Evolutionary conservation across 2,113 vertebrate species (phyloP).

Genomic region (Oryzias curvinotus): DNA sequence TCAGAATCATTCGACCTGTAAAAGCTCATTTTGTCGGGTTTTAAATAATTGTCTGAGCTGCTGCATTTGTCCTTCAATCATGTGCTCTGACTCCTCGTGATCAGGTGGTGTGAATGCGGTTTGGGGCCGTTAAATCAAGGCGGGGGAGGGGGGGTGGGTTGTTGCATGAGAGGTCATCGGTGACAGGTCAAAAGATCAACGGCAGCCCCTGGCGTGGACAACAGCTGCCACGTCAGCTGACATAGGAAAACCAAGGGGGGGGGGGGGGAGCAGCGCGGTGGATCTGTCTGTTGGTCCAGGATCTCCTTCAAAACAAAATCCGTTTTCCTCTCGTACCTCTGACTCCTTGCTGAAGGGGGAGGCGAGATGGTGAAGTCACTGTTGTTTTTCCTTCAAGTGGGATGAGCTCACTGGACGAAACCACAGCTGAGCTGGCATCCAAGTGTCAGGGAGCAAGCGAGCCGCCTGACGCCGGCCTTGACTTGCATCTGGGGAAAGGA

Average conservation of each 20-base stretch:
- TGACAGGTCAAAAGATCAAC: slow-evolving; percentile 59
- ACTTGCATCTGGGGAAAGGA: slow-evolving; percentile 51
- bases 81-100: background rate
- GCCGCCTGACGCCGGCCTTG: slow-evolving; percentile 18
- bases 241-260: slow-evolving; percentile 7
- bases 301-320: slow-evolving; percentile 51
- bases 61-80: background rate
- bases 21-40: too few relatives aligned
- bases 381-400: slow-evolving; percentile 62
- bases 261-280: background rate
- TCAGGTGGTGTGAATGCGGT: slow-evolving; percentile 36
- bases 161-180: slow-evolving; percentile 45
- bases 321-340: slow-evolving; percentile 34
- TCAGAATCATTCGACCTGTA: too few relatives aligned
- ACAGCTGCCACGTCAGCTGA: slow-evolving; percentile 60
- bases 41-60: too few relatives aligned
- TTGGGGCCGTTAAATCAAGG: slow-evolving; percentile 16
- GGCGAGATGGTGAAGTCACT: slow-evolving; percentile 67
- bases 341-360: slow-evolving; percentile 54
- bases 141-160: background rate
- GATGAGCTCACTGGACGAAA: slow-evolving; percentile 74
- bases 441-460: slow-evolving; percentile 63
- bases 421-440: slow-evolving; percentile 65
- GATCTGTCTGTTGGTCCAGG: background rate
- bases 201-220: slow-evolving; percentile 43